Conservation (phyloP, 2,888 invertebrate species). For the Microdon myrmicae region DNA sequence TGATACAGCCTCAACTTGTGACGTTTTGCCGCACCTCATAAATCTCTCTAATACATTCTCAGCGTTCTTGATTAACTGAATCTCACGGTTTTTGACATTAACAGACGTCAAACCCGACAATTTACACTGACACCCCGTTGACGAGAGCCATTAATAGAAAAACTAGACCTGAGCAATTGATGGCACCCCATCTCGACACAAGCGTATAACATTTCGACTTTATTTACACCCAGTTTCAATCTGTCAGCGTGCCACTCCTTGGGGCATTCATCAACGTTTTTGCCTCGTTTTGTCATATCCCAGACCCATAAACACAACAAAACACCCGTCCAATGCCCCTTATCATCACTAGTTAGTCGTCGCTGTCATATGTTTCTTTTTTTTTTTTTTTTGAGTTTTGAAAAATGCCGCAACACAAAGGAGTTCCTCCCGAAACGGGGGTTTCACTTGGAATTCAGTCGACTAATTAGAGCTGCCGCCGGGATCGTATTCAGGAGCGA, state of each 20-base stretch:
- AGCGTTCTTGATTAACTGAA: slow-evolving; percentile 1
- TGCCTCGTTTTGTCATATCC: slow-evolving; percentile 41
- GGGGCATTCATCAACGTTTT: slow-evolving; percentile 43
- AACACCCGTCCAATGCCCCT: background rate
- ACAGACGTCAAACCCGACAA: background rate
- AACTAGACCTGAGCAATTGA: slow-evolving; percentile 10
- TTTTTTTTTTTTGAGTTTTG: no score
- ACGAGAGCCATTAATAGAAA: slow-evolving; percentile 15
- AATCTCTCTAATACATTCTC: slow-evolving; percentile 1
- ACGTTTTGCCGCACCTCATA: background rate
- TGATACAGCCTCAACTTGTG: no score
- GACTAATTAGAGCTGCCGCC: slow-evolving; percentile 65
- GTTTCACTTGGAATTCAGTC: slow-evolving; percentile 66
- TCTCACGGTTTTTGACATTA: background rate
- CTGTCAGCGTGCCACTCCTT: slow-evolving; percentile 47
- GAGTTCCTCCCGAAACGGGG: no score
- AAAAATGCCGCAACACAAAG: no score
- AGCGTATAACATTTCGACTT: no score
- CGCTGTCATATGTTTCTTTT: no score
- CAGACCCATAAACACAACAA: slow-evolving; percentile 46
- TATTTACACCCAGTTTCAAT: slow-evolving; percentile 50
- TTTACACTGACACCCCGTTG: background rate
- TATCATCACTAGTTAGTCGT: background rate
- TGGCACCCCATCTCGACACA: slow-evolving; percentile 35
- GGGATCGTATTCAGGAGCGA: slow-evolving; percentile 58